These are phyloP conservation scores for Zygothrica quintamaculata DNA, from an alignment of 2,888 invertebrate genomes.

Conservation along the genomic window DNA sequence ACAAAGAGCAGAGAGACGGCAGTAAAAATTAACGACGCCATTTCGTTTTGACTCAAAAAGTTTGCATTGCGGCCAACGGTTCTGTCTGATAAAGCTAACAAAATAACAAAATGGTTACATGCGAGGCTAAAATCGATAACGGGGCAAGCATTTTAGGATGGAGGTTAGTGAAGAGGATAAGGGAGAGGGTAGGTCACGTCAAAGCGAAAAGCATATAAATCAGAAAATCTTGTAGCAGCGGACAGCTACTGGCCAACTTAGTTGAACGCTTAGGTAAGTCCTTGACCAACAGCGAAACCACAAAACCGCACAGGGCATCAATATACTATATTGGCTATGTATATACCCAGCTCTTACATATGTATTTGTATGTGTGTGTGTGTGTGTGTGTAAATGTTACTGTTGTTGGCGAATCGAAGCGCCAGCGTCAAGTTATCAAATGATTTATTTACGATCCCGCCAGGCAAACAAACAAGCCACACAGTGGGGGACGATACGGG, in stretches of 20 bases:
- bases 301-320: slow-evolving; percentile 32
- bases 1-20: slow-evolving; percentile 48
- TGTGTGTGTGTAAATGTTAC: slow-evolving; percentile 11
- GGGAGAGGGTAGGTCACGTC: slow-evolving; percentile 55
- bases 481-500: no score
- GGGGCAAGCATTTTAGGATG: not conserved
- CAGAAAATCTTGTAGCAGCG: slow-evolving; percentile 73
- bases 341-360: not conserved
- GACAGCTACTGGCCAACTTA: slow-evolving; percentile 56
- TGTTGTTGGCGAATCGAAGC: slow-evolving; percentile 41
- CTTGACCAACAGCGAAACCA: slow-evolving; percentile 59
- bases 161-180: not conserved
- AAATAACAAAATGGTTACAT: slow-evolving; percentile 60
- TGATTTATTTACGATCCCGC: slow-evolving; percentile 77
- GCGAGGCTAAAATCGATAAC: slow-evolving; percentile 67
- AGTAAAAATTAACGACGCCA: slow-evolving; percentile 76
- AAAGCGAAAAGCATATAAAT: slow-evolving; percentile 73
- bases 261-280: slow-evolving; percentile 62
- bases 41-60: slow-evolving; percentile 63
- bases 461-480: slow-evolving; percentile 73
- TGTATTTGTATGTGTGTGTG: slow-evolving; percentile 10
- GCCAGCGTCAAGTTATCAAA: slow-evolving; percentile 78
- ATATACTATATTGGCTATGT: slow-evolving; percentile 33
- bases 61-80: slow-evolving; percentile 52
- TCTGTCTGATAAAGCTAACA: slow-evolving; percentile 58